A percentile compares a stretch with the other conserved stretches of the same genome.
Conservation (phyloP, 1,140 invertebrate species). For the Heliothis subflexa region DNA sequence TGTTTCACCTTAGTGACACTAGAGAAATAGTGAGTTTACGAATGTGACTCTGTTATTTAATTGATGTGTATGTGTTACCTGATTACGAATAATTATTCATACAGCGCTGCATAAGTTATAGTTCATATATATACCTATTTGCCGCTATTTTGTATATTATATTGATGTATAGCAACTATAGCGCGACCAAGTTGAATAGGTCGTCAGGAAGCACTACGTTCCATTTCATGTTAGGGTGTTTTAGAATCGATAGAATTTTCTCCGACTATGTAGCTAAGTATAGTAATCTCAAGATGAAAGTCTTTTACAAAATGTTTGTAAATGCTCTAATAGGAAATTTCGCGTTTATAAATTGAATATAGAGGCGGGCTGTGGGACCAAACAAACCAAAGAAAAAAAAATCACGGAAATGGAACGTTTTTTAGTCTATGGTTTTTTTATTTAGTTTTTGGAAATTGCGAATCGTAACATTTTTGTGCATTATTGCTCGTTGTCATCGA, state of each 20-base stretch:
- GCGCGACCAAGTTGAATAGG: conserved; percentile 72
- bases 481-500: not conserved
- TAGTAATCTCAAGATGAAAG: conserved; percentile 18
- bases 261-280: conserved; percentile 6
- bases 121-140: conserved; percentile 76
- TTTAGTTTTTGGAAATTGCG: conserved; percentile 43
- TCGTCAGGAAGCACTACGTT: conserved; percentile 57
- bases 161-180: conserved; percentile 73
- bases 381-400: not conserved
- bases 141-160: conserved; percentile 81
- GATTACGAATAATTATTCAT: conserved; percentile 69
- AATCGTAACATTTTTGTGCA: conserved; percentile 10
- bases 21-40: not conserved
- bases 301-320: not conserved
- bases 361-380: not conserved
- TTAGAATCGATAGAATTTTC: conserved; percentile 38
- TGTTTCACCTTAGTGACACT: conserved; percentile 52
- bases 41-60: conserved; percentile 25
- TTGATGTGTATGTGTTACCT: conserved; percentile 63
- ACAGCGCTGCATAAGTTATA: conserved; percentile 71
- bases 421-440: conserved; percentile 67
- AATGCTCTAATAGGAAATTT: not conserved
- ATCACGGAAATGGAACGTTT: conserved; percentile 50
- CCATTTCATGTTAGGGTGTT: conserved; percentile 53
- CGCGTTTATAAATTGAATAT: not conserved